Conservation (phyloP, 2,113 vertebrate genomes). For the Nasalis larvatus region DNA sequence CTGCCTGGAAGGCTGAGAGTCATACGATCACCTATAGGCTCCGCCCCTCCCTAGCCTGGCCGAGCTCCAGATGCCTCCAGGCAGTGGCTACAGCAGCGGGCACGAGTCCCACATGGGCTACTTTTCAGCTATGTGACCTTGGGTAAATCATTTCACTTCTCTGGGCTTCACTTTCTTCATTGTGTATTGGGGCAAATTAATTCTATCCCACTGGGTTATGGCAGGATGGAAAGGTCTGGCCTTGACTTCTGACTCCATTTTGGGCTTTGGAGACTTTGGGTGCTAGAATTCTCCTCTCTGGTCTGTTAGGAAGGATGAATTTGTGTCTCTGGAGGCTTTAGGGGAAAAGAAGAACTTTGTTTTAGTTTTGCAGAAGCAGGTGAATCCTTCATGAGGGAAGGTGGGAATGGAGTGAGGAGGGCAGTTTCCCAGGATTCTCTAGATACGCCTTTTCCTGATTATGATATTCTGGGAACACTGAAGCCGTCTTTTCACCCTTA, state of each 20-base stretch:
- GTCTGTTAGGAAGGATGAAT: not conserved
- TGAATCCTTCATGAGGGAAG: not conserved
- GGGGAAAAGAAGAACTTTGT: not conserved
- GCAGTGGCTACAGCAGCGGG: not conserved
- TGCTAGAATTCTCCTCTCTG: not conserved
- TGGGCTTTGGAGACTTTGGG: not conserved
- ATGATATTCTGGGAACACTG: not conserved
- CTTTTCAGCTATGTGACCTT: not conserved
- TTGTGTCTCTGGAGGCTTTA: not conserved
- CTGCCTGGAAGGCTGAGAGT: not conserved
- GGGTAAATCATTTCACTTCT: not conserved
- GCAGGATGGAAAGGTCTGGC: not conserved
- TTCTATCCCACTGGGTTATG: not conserved
- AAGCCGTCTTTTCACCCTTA: not conserved
- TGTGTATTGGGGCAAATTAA: not conserved
- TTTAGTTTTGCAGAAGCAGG: not conserved
- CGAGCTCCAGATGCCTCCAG: not conserved
- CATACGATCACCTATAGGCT: rapidly evolving
- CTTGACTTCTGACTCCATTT: not conserved
- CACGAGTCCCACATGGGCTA: not conserved
- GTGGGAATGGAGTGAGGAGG: not conserved
- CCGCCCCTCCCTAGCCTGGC: no score
- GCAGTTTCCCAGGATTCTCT: not conserved
- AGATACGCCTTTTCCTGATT: not conserved
- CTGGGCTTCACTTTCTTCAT: not conserved